Evolutionary conservation across 1,140 invertebrate species (phyloP).

Genomic region (Drosophila kurseongensis): DNA sequence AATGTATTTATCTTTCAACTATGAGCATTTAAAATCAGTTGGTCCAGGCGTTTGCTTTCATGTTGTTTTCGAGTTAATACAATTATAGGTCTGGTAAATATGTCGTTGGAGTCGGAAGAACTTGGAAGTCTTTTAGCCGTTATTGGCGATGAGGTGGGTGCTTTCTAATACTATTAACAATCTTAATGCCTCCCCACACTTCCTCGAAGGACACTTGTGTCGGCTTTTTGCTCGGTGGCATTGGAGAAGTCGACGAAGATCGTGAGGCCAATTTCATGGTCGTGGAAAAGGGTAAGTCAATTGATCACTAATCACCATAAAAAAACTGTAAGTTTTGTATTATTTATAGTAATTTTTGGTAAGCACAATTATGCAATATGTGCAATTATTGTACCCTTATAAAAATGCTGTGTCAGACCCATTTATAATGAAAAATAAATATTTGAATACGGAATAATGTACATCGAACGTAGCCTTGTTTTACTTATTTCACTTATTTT

Average conservation of each 20-base stretch:
- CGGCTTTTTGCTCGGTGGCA: conserved; percentile 98
- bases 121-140: conserved; percentile 49
- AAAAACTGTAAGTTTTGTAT: no score
- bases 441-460: no score
- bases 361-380: no score
- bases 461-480: no score
- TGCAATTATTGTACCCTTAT: no score
- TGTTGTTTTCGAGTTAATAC: neutral
- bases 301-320: no score
- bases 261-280: conserved; percentile 99
- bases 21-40: neutral
- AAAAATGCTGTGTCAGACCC: no score
- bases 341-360: no score
- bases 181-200: neutral
- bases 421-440: no score
- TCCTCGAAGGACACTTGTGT: conserved; percentile 96
- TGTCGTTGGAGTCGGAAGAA: conserved; percentile 34
- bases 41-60: neutral
- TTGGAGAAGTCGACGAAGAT: conserved; percentile 99
- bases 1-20: neutral
- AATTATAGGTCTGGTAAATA: neutral
- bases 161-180: neutral
- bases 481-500: no score
- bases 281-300: conserved; percentile 95
- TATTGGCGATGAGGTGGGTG: conserved; percentile 64